Percentiles rank a stretch among this genome's conserved stretches.
Conservation (phyloP, 2,888 invertebrate species). For the Hesperia comma region DNA sequence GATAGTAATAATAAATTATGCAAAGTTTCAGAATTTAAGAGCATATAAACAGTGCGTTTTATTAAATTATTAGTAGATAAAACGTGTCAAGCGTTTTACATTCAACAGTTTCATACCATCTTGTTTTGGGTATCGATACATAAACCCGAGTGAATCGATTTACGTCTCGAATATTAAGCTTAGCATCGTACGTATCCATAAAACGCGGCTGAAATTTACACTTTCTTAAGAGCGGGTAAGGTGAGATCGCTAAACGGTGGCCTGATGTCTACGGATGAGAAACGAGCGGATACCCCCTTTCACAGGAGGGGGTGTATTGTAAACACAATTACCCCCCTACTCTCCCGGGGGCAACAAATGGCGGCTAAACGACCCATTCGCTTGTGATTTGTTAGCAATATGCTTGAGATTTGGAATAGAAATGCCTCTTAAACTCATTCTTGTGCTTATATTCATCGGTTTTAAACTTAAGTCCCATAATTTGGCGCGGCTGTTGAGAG, state of each 20-base stretch:
- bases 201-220: constrained; percentile 27
- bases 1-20: no score
- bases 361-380: constrained; percentile 82
- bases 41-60: no score
- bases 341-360: constrained; percentile 72
- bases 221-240: constrained; percentile 65
- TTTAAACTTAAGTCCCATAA: constrained; percentile 22
- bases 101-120: background rate
- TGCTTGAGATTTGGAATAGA: constrained; percentile 77
- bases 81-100: background rate
- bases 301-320: constrained; percentile 64
- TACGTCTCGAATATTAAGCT: constrained; percentile 24
- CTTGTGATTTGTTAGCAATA: constrained; percentile 83
- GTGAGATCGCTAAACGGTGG: constrained; percentile 74
- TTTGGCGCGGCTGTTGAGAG: constrained; percentile 17
- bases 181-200: constrained; percentile 25
- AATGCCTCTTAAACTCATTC: constrained; percentile 60
- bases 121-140: background rate
- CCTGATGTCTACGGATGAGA: constrained; percentile 74
- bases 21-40: no score
- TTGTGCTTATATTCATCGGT: constrained; percentile 21
- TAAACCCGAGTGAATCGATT: constrained; percentile 13
- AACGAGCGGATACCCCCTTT: constrained; percentile 60
- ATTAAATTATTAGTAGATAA: no score
- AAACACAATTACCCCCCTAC: constrained; percentile 76